These are phyloP conservation scores for Garra rufa DNA, from an alignment of 2,113 vertebrate genomes.

Conservation along the genomic window DNA sequence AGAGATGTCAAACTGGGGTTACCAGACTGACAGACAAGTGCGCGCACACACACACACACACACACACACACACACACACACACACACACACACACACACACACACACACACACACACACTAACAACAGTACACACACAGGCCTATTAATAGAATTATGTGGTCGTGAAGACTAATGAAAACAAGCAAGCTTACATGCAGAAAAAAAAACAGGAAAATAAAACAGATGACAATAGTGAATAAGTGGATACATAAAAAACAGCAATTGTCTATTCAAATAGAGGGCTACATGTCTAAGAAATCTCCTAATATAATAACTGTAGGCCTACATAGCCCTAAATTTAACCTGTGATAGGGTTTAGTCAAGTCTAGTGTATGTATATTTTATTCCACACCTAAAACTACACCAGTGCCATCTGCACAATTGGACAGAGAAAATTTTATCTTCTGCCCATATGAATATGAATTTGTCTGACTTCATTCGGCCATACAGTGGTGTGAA, in stretches of 20 bases:
- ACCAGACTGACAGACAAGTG: conserved; percentile 49
- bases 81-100: conserved; percentile 42
- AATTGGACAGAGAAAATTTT: not conserved
- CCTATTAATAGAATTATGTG: conserved; percentile 67
- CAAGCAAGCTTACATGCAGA: conserved; percentile 24
- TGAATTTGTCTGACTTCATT: not conserved
- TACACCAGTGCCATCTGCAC: not conserved
- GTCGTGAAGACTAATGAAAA: conserved; percentile 44
- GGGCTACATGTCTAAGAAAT: not conserved
- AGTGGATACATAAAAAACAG: conserved; percentile 6
- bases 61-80: conserved; percentile 39
- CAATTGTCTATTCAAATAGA: conserved; percentile 17
- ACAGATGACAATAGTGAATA: not conserved
- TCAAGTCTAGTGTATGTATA: not conserved
- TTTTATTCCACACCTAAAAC: not conserved
- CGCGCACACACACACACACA: conserved; percentile 34
- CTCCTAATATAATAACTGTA: not conserved
- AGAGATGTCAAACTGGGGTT: conserved; percentile 21
- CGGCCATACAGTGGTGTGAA: too few relatives aligned
- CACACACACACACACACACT: conserved; percentile 34
- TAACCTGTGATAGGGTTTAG: not conserved
- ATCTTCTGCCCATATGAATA: not conserved
- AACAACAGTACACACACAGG: conserved; percentile 18
- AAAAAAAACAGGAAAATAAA: not conserved
- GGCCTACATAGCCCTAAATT: not conserved